phyloP scores from a whole-genome alignment of 2,113 vertebrate genomes.

The Recurvirostra avosetta region DNA sequence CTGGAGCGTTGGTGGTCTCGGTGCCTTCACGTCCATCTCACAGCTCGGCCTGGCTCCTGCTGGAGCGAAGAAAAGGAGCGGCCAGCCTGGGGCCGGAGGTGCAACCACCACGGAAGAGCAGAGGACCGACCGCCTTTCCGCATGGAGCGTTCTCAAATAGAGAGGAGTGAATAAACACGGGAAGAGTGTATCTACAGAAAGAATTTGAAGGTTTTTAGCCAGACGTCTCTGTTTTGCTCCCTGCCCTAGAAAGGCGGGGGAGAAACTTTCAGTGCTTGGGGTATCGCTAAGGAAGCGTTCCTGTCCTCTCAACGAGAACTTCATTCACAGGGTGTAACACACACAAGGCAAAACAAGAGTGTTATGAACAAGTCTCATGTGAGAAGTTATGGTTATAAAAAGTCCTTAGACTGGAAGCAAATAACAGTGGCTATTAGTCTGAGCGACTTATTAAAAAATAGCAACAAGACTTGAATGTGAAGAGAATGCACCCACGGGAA shows the following conservation, averaged over 20 bases:
- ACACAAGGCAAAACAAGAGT: neutral
- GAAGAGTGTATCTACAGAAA: neutral
- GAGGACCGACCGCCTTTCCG: neutral
- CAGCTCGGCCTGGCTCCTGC: neutral
- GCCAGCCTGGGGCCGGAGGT: neutral
- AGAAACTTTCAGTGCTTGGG: neutral
- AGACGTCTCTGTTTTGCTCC: neutral
- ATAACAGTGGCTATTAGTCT: neutral
- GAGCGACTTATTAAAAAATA: neutral
- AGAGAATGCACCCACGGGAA: neutral
- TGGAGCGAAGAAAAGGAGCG: neutral
- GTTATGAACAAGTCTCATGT: neutral
- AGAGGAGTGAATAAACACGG: neutral
- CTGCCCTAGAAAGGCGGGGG: neutral
- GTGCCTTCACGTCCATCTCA: neutral
- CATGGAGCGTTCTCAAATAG: neutral
- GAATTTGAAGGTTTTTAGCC: neutral
- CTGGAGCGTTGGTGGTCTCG: neutral
- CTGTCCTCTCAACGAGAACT: neutral
- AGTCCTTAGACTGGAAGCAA: neutral
- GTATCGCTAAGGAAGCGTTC: neutral
- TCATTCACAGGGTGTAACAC: neutral
- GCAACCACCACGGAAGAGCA: neutral
- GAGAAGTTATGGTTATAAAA: neutral
- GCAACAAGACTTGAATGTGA: neutral